A percentile compares a stretch with the other conserved stretches of the same genome.
These are phyloP conservation scores for Volucella inflata DNA, from an alignment of 2,888 invertebrate genomes.

Conservation along the genomic window DNA sequence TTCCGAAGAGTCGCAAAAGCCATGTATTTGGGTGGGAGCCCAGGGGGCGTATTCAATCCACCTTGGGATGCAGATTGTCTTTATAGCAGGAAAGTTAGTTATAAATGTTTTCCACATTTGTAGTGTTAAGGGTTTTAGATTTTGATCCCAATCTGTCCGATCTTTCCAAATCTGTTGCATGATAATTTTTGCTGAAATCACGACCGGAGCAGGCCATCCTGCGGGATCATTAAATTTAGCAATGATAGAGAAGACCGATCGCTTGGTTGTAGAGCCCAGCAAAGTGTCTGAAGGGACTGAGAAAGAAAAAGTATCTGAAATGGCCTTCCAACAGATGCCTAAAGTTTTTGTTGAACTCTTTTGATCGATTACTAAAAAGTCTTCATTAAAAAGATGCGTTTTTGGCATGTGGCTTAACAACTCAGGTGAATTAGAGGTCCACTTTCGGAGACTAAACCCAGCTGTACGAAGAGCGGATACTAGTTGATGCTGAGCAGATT, in stretches of 20 bases:
- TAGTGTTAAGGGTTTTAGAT: background rate
- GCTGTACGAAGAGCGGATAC: background rate
- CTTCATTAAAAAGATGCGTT: background rate
- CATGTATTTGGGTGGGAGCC: conserved; percentile 20
- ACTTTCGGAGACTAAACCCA: conserved; percentile 14
- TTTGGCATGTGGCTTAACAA: conserved; percentile 6
- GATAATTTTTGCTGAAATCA: conserved; percentile 8
- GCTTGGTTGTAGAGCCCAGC: conserved; percentile 13
- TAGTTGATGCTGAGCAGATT: conserved; percentile 1
- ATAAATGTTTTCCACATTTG: conserved; percentile 32
- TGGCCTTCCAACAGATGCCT: conserved; percentile 14
- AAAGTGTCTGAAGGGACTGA: background rate
- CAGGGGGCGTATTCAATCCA: conserved; percentile 41
- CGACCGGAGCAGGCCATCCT: conserved; percentile 32
- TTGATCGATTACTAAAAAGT: background rate
- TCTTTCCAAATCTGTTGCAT: conserved; percentile 39
- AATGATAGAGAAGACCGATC: conserved; percentile 49
- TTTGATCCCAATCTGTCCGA: conserved; percentile 42
- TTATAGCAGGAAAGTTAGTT: background rate
- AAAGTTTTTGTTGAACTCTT: conserved; percentile 2
- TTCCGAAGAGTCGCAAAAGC: too few relatives aligned
- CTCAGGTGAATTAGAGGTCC: conserved; percentile 3
- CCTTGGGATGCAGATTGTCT: conserved; percentile 43
- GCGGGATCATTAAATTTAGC: conserved; percentile 43
- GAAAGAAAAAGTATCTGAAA: conserved; percentile 1